Percentiles rank a stretch among this genome's conserved stretches.
Conservation (phyloP, 2,797 vertebrate species). For the Leptodactylus fallax region DNA sequence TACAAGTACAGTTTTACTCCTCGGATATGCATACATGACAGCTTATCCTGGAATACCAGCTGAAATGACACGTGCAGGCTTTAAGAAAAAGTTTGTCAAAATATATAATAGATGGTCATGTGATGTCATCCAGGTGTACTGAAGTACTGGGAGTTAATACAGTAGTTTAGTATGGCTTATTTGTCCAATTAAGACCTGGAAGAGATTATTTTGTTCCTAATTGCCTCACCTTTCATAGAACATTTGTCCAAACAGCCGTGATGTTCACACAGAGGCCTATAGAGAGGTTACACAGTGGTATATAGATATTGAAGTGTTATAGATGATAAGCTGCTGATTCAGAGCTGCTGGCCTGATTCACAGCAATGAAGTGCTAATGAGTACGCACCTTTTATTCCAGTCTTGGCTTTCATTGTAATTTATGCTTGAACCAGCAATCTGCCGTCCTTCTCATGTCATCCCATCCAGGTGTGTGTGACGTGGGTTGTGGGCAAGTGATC, state of each 20-base stretch:
- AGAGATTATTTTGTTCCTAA: not conserved
- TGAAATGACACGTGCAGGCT: too few species aligned
- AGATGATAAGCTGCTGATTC: slow-evolving; percentile 53
- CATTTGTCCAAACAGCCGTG: slow-evolving; percentile 10
- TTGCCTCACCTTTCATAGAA: slow-evolving; percentile 9
- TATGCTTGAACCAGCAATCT: slow-evolving; percentile 56
- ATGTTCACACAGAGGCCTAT: slow-evolving; percentile 22
- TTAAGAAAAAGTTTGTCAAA: too few species aligned
- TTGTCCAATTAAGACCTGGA: not conserved
- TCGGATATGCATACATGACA: too few species aligned
- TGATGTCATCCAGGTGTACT: not conserved
- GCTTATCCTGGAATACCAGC: too few species aligned
- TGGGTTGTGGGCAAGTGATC: slow-evolving; percentile 39
- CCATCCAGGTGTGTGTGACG: slow-evolving; percentile 52
- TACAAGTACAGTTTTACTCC: too few species aligned
- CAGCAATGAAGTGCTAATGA: slow-evolving; percentile 58
- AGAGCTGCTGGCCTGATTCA: slow-evolving; percentile 42
- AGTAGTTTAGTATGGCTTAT: not conserved
- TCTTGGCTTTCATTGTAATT: slow-evolving; percentile 54
- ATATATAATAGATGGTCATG: too few species aligned
- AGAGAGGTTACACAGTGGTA: slow-evolving; percentile 7
- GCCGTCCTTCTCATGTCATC: slow-evolving; percentile 44
- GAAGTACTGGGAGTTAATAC: not conserved
- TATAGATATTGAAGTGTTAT: slow-evolving; percentile 12
- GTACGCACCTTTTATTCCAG: slow-evolving; percentile 56